These are phyloP conservation scores for Julus scanicus DNA, from an alignment of 2,888 invertebrate genomes.

Conservation along the genomic window DNA sequence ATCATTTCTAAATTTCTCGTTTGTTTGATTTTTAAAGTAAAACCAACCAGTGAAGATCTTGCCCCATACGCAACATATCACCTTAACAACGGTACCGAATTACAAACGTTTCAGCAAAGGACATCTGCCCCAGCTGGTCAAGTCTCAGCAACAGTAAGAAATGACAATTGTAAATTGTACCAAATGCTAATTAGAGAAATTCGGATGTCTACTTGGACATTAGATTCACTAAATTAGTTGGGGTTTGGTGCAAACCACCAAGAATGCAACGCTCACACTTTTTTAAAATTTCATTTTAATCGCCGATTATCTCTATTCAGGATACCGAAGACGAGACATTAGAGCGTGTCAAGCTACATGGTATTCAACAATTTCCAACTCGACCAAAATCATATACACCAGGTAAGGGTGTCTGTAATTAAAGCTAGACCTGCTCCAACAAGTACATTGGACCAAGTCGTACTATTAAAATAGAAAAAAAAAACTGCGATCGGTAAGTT, in stretches of 20 bases:
- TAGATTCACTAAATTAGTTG: background rate
- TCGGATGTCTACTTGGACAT: too few species aligned
- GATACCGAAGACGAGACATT: constrained; percentile 55
- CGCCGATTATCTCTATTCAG: background rate
- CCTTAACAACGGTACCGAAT: constrained; percentile 54
- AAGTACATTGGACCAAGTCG: too few species aligned
- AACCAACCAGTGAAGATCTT: constrained; percentile 55
- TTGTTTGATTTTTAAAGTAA: constrained; percentile 51
- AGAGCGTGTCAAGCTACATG: constrained; percentile 52
- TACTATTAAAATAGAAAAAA: too few species aligned
- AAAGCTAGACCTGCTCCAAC: background rate
- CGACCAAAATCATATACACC: constrained; percentile 57
- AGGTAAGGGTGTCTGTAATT: constrained; percentile 38
- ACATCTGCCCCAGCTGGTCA: constrained; percentile 52
- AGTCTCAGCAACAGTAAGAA: constrained; percentile 52
- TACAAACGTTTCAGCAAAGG: constrained; percentile 56
- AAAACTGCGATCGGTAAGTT: background rate
- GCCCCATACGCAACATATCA: constrained; percentile 57
- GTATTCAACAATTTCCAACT: constrained; percentile 50
- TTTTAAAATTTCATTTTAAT: background rate
- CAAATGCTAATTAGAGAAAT: background rate
- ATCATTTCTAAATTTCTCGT: background rate
- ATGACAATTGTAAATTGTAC: background rate
- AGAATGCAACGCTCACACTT: background rate
- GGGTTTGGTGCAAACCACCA: background rate